Evolutionary conservation across 2,797 vertebrate genomes (phyloP).

Genomic region (Amniataba percoides): DNA sequence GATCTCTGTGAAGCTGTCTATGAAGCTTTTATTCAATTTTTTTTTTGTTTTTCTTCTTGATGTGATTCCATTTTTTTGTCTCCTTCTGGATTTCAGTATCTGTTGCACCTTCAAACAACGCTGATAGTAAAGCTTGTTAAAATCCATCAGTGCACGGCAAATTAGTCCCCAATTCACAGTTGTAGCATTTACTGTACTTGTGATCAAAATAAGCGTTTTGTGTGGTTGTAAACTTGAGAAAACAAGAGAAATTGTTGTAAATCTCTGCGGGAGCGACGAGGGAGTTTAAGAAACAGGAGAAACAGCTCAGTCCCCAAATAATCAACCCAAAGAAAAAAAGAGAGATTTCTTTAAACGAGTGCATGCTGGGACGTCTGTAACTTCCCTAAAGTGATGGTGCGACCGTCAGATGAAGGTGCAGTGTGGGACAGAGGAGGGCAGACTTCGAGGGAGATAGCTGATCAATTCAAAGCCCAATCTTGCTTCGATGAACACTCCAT

Average conservation of each 20-base stretch:
- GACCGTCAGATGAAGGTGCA: slow-evolving; percentile 7
- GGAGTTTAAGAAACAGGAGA: neutral
- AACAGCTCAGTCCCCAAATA: neutral
- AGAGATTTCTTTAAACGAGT: neutral
- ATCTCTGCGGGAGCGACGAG: neutral
- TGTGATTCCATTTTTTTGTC: slow-evolving; percentile 2
- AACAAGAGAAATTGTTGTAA: neutral
- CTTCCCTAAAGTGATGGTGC: slow-evolving; percentile 11
- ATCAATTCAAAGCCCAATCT: slow-evolving; percentile 69
- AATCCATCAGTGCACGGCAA: neutral
- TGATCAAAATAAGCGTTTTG: neutral
- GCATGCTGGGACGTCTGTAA: slow-evolving; percentile 8
- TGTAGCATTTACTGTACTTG: neutral
- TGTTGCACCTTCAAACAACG: neutral
- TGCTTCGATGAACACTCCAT: slow-evolving; percentile 71
- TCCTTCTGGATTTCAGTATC: slow-evolving; percentile 15
- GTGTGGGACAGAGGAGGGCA: slow-evolving; percentile 28
- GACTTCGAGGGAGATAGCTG: slow-evolving; percentile 39
- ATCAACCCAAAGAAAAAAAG: neutral
- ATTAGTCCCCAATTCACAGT: slow-evolving; percentile 1
- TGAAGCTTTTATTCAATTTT: neutral
- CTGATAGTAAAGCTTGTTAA: neutral
- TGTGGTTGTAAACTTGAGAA: slow-evolving; percentile 1
- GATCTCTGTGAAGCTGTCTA: slow-evolving; percentile 36
- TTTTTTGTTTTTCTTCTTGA: slow-evolving; percentile 1